These are phyloP conservation scores for Coregonus suidteri DNA, from an alignment of 2,797 vertebrate species.

Conservation along the genomic window DNA sequence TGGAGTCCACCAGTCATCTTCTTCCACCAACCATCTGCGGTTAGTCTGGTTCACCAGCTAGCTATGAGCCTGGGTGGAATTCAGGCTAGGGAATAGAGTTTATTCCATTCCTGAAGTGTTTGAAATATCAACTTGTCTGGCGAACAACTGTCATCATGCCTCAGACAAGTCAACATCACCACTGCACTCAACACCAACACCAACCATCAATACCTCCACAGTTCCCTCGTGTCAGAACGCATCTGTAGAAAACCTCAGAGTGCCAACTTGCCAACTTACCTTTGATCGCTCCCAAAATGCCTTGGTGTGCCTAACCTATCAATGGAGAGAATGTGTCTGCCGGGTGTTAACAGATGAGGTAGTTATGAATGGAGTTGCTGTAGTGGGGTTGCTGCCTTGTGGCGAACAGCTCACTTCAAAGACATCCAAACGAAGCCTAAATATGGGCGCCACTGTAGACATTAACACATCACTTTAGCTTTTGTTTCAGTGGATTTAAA, in stretches of 20 bases:
- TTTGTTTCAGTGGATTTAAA: constrained; percentile 42
- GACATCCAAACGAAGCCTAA: constrained; percentile 27
- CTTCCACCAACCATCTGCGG: not conserved
- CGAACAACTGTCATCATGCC: not conserved
- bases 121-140: not conserved
- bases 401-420: constrained; percentile 56
- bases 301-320: constrained; percentile 55
- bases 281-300: constrained; percentile 59
- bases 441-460: constrained; percentile 43
- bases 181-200: constrained; percentile 1
- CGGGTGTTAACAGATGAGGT: constrained; percentile 61
- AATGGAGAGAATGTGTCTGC: constrained; percentile 17
- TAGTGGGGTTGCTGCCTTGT: constrained; percentile 32
- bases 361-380: constrained; percentile 17
- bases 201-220: not conserved
- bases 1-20: constrained; percentile 48
- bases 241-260: constrained; percentile 35
- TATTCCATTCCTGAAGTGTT: not conserved
- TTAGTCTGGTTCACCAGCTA: constrained; percentile 18
- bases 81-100: not conserved
- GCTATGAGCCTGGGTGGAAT: not conserved
- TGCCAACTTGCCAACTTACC: constrained; percentile 20
- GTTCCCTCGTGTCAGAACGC: constrained; percentile 52
- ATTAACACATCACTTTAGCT: constrained; percentile 40
- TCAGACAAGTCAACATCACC: not conserved